Evolutionary conservation across 53 echinoderm and acorn worm species (phyloP), one percentile per base, ranked within the genome.

Genomic region (Patiria pectinifera): DNA sequence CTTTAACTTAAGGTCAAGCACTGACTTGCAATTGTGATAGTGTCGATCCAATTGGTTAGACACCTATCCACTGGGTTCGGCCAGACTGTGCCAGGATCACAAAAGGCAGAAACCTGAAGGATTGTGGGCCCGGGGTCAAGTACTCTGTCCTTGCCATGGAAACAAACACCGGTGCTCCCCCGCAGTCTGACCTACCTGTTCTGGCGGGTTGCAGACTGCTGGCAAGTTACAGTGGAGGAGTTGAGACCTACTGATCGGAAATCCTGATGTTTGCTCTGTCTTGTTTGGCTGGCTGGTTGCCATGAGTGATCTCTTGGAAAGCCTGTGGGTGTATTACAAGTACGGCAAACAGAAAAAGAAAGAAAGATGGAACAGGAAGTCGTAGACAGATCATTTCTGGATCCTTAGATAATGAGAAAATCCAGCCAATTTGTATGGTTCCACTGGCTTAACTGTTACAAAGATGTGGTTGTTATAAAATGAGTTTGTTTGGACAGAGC

Each of bases 101-200:
- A 23, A 23, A 70, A 74, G 74, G 66, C 19, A 66, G 15, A 66
- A 14, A 16, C 66, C 74, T 23, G 22, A 74, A 74, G 74, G 74
- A n/a, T 74, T n/a, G 24, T 74, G 74, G 74, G 24, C 21, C 21
- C 4, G 74, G 24, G 62, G 87, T 87, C 60, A 78, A 87, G 78
- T 60, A 44, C 78, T 78, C 78, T 88, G 77, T 88, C 88, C 88
- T 88, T 62, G 77, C 74, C 75, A 24, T 74, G 75, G 86, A 86
- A 86, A 86, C 86, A 86, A 86, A 75, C 86, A 86, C 86, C 86
- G 8, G 13, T 21, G 71, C 24, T 74, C 49, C 22, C 71, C n/a
- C 44, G 59, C 21, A 14, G 44, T 66, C 59, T 88, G 78, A 88
- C 88, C 88, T 87, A 76, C 87, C 76, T 26, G 61, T 49, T 71